Base-by-base conservation (phyloP, 2,888 invertebrate genomes). In the Lissonota sp. region DNA sequence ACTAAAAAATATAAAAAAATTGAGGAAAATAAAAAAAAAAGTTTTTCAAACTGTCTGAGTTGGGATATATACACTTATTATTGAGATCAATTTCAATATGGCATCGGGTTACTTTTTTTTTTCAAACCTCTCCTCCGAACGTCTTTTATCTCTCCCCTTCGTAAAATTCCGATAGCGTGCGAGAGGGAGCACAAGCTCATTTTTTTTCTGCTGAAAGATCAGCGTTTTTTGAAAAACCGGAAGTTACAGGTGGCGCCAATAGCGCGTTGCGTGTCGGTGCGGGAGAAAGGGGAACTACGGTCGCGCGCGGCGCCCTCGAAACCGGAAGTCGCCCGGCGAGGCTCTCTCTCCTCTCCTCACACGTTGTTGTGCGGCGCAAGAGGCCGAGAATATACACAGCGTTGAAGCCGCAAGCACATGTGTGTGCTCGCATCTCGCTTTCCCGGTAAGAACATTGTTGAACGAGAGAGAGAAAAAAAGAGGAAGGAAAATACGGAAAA, bases 271-370 rank as follows among this genome's bases (percentile, higher is more conserved):
- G 62, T 70, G 69, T 70, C 60, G 26, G 3, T 0, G 49, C 12
- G 62, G 37, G 46, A 10, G 10, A n/a, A 7, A 4, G 46, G 12
- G 2, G 44, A 70, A 70, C 40, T 12, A 53, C 72, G 57, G 16
- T 71, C 72, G 76, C 82, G 75, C 49, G 26, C 70, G 81, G 66
- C 26, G 82, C 82, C 84, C 75, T 83, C 26, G 58, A 71, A 86
- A 88, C 88, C 90, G 91, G 90, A 91, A 90, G 79, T 75, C 83
- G 82, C 55, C 55, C 83, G 81, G 84, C 84, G 84, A 76, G 80
- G 42, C 16, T 53, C 42, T 69, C 67, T 16, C 16, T 16, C 62
- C 44, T 55, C 44, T 57, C 44, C 16, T 70, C 55, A 26, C 69
- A 26, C 40, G 58, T 69, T 42, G 66, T 55, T 67, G 74, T 63